Evolutionary conservation across 2,113 vertebrate species (phyloP), one percentile per base, ranked within the genome.

Genomic region (Syngnathus typhle): DNA sequence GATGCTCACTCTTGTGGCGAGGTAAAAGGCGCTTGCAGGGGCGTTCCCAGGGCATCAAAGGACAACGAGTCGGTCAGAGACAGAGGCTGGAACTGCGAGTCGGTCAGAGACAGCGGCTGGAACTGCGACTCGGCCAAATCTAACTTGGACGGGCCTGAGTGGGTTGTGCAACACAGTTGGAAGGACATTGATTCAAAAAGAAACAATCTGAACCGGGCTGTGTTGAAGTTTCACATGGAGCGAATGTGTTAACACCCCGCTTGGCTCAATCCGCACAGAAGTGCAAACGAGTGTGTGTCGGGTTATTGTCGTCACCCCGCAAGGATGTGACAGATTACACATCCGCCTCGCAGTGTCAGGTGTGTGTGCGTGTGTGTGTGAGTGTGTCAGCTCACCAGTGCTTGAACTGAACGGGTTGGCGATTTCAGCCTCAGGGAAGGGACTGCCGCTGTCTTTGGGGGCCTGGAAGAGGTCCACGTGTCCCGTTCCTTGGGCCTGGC

Each of bases 1-100:
- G 19, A 27, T 27, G 83, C 83, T 88, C 73, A 92, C 91, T 92
- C 90, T 78, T 91, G 89, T 58, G 89, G 88, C 27, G 91, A 91
- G 16, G 87, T 72, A 58, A 89, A 52, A 8, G 86, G 76, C 13
- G 81, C 79, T 41, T 82, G 87, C 18, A 85, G 61, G 39, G 84
- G 72, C 10, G 69, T 66, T 37, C 78, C 88, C 32, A 91, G 70
- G 58, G 70, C 72, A n/a, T 91, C 86, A 13, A 91, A 91, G 9
- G 88, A 69, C 84, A 91, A 69, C 3, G 86, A 67, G 67, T 91
- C 90, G 5, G 85, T 70, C 71, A 91, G 73, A 46, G 86, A 38
- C 68, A 86, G 76, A 51, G 89, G 70, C 70, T 86, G 87, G 60
- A 92, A 92, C 76, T 87, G 91, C n/a, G 86, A 68, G 60, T 89